Conservation (phyloP, 2,888 invertebrate genomes). For the Pachliopta kotzebuea region DNA sequence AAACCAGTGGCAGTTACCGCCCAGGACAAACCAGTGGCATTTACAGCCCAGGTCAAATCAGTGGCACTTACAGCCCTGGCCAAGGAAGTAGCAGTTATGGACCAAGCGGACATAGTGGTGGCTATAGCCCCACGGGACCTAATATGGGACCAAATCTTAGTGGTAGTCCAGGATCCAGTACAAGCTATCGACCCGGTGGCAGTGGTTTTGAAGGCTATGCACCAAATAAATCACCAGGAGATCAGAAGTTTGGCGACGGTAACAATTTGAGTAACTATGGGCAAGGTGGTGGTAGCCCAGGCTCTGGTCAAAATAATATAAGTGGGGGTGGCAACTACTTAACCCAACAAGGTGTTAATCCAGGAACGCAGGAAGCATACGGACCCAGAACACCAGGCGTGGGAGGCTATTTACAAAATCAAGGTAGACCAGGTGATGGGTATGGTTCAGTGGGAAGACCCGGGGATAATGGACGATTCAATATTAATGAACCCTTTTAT, state of each 20-base stretch:
- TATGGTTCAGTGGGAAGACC: slow-evolving; percentile 12
- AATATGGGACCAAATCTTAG: neutral
- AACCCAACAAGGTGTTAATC: neutral
- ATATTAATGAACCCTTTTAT: slow-evolving; percentile 21
- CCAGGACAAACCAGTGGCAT: slow-evolving; percentile 25
- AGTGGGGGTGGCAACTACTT: neutral
- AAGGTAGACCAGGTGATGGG: slow-evolving; percentile 28
- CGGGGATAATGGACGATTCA: slow-evolving; percentile 4
- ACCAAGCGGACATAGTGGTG: slow-evolving; percentile 16
- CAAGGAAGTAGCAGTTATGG: slow-evolving; percentile 21
- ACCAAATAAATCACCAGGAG: neutral
- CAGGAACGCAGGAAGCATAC: neutral
- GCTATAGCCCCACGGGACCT: no score
- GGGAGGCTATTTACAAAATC: slow-evolving; percentile 26
- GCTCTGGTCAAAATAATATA: slow-evolving; percentile 1
- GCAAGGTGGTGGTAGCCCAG: neutral
- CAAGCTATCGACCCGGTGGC: neutral
- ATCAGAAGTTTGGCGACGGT: no score
- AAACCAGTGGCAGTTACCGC: slow-evolving; percentile 7
- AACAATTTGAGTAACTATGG: neutral
- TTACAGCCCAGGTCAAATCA: slow-evolving; percentile 29
- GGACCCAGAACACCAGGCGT: neutral
- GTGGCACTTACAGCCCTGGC: slow-evolving; percentile 26
- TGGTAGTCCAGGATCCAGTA: neutral
- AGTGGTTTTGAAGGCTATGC: neutral